phyloP scores from a whole-genome alignment of 2,797 vertebrate genomes.

The Bryconaethiops microstoma region DNA sequence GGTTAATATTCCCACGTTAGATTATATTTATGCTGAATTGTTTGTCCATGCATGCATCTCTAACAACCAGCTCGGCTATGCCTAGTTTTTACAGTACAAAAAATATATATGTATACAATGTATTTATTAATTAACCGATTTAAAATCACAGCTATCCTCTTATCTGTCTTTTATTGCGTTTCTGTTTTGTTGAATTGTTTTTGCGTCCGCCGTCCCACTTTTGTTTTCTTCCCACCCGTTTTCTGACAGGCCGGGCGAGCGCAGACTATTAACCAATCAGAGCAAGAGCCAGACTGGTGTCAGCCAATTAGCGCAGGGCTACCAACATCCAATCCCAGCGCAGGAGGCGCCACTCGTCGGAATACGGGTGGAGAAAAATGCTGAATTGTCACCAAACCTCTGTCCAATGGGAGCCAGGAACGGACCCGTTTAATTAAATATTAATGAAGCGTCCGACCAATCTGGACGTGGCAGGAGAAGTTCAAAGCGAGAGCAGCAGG shows the following conservation, averaged over 20 bases:
- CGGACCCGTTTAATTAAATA: constrained; percentile 60
- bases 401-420: constrained; percentile 24
- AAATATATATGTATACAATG: background rate
- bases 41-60: background rate
- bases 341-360: background rate
- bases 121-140: background rate
- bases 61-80: background rate
- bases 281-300: no score
- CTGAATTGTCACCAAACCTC: no score
- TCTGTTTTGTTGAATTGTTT: background rate
- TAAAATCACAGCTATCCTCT: background rate
- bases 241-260: background rate
- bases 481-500: constrained; percentile 12
- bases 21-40: background rate
- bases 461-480: constrained; percentile 42
- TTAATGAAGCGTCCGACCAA: constrained; percentile 61
- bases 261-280: background rate
- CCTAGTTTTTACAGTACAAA: background rate
- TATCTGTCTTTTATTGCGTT: background rate
- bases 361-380: background rate
- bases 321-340: background rate
- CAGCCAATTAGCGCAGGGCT: constrained; percentile 60
- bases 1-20: no score
- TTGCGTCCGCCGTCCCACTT: background rate
- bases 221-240: background rate